Evolutionary conservation across 2,888 invertebrate genomes (phyloP).

Genomic region (Morpho helenor): DNA sequence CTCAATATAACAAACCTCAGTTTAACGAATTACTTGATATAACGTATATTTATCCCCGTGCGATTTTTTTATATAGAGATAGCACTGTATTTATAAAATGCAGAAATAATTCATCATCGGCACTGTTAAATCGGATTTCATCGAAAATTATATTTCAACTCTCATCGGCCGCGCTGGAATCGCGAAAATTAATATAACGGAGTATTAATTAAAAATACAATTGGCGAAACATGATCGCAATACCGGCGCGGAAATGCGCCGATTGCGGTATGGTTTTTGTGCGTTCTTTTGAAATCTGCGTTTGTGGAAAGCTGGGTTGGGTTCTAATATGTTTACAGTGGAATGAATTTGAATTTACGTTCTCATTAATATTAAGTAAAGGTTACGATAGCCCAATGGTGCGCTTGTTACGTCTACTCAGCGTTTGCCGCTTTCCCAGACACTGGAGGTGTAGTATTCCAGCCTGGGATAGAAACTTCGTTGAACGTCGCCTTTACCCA

Average conservation of each 20-base stretch:
- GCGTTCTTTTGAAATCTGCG: background rate
- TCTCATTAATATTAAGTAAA: too few relatives aligned
- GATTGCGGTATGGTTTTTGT: slow-evolving; percentile 10
- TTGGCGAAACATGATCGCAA: slow-evolving; percentile 16
- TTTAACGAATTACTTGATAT: too few relatives aligned
- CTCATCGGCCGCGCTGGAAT: background rate
- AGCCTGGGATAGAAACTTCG: too few relatives aligned
- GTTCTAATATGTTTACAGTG: background rate
- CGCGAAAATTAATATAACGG: slow-evolving; percentile 15
- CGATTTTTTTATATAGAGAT: too few relatives aligned
- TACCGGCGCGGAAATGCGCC: slow-evolving; percentile 8
- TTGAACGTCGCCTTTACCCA: too few relatives aligned
- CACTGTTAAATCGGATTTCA: background rate
- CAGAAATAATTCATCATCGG: background rate
- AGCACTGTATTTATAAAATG: too few relatives aligned
- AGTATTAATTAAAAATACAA: slow-evolving; percentile 25
- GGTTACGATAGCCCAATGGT: too few relatives aligned
- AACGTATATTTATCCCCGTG: too few relatives aligned
- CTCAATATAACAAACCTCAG: too few relatives aligned
- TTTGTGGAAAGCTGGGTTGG: background rate
- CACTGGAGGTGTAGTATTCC: too few relatives aligned
- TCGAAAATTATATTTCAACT: background rate
- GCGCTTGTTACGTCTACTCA: too few relatives aligned
- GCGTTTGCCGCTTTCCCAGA: too few relatives aligned
- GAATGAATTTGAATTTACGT: background rate